Percentiles rank a stretch among this genome's conserved stretches.
phyloP scores from a whole-genome alignment of 2,888 invertebrate species.

The Synergus laeviventris region DNA sequence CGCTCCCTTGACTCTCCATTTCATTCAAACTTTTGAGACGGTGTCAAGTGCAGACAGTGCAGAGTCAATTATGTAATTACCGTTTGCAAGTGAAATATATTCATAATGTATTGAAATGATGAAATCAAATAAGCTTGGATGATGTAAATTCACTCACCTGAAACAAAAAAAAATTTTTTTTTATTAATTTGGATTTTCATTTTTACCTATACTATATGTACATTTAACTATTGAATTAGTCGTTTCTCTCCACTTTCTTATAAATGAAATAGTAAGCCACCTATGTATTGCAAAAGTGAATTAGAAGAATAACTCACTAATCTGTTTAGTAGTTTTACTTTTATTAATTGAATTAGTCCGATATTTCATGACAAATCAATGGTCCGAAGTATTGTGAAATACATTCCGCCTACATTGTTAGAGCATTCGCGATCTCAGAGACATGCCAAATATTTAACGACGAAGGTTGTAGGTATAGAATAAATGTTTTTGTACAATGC shows the following conservation, averaged over 20 bases:
- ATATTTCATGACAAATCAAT: conserved; percentile 25
- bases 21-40: not conserved
- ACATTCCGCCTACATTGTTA: conserved; percentile 10
- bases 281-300: no score
- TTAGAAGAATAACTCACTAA: no score
- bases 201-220: not conserved
- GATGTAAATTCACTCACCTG: not conserved
- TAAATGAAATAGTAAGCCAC: no score
- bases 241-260: no score
- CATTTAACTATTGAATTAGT: no score
- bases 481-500: conserved; percentile 3
- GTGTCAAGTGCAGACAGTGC: not conserved
- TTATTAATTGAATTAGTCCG: no score
- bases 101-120: not conserved
- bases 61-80: not conserved
- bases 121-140: not conserved
- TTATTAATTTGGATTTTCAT: not conserved
- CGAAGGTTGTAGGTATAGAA: conserved; percentile 24
- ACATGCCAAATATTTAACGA: conserved; percentile 31
- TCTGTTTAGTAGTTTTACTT: no score
- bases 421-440: conserved; percentile 13
- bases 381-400: conserved; percentile 31
- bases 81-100: not conserved
- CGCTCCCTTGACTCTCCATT: not conserved
- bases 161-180: not conserved